phyloP scores from a whole-genome alignment of 2,113 vertebrate genomes.

The Grammomys dolichurus region DNA sequence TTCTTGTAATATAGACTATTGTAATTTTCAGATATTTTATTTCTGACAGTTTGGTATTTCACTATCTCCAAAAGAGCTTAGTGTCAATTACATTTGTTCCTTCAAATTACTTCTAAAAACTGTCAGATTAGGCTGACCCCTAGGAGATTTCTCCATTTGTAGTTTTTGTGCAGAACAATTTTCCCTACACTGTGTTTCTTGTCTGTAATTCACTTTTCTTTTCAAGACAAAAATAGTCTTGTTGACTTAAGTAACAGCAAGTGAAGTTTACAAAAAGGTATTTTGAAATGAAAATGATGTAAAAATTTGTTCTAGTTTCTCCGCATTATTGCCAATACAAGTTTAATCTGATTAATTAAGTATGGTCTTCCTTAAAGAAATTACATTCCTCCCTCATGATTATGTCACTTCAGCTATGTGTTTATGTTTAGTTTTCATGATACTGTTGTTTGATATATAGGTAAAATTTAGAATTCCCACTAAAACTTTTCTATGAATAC shows the following conservation, averaged over 20 bases:
- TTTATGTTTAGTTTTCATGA: not conserved
- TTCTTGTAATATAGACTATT: constrained; percentile 7
- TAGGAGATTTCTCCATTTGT: constrained; percentile 52
- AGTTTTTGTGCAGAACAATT: constrained; percentile 53
- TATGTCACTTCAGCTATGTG: not conserved
- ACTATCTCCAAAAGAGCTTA: constrained; percentile 37
- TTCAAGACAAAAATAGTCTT: constrained; percentile 38
- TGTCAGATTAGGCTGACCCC: not conserved
- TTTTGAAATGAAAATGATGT: constrained; percentile 52
- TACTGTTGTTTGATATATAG: not conserved
- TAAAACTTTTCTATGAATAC: not conserved
- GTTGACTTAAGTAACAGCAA: not conserved
- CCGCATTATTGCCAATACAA: not conserved
- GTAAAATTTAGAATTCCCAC: not conserved
- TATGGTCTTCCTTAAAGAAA: not conserved
- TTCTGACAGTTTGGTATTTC: constrained; percentile 16
- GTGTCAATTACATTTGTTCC: constrained; percentile 33
- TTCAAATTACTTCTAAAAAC: constrained; percentile 64
- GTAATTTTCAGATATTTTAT: constrained; percentile 54
- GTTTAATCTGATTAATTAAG: constrained; percentile 24
- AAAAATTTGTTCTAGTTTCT: constrained; percentile 24
- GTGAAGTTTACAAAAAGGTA: not conserved
- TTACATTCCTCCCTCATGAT: not conserved
- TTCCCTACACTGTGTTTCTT: constrained; percentile 33
- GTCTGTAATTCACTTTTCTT: constrained; percentile 30